phyloP scores from a whole-genome alignment of 2,113 vertebrate species.

The Sinocyclocheilus maitianheensis region DNA sequence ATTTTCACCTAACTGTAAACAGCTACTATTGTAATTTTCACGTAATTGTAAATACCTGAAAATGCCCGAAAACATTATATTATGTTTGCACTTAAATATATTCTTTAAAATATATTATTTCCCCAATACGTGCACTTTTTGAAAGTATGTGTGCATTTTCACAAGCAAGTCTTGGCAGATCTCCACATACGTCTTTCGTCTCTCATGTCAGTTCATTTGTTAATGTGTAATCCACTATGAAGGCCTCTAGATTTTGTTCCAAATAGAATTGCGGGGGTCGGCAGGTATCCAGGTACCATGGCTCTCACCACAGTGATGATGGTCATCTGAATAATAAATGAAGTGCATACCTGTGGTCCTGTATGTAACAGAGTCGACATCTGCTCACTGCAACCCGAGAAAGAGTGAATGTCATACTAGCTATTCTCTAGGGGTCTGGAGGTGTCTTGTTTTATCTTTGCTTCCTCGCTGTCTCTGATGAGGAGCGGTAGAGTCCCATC shows the following conservation, averaged over 20 bases:
- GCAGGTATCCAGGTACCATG: not conserved
- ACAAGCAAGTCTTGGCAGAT: not conserved
- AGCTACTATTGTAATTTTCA: too few relatives aligned
- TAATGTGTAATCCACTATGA: constrained; percentile 10
- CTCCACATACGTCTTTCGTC: not conserved
- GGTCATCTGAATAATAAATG: constrained; percentile 67
- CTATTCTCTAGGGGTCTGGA: not conserved
- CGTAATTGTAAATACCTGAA: too few relatives aligned
- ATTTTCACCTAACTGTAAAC: too few relatives aligned
- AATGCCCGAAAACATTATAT: too few relatives aligned
- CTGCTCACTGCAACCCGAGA: constrained; percentile 61
- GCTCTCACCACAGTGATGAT: constrained; percentile 51
- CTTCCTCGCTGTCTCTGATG: not conserved
- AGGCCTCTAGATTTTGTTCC: not conserved
- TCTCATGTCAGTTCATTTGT: not conserved
- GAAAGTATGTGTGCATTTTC: too few relatives aligned
- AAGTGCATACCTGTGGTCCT: constrained; percentile 58
- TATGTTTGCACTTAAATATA: too few relatives aligned
- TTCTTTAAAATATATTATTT: too few relatives aligned
- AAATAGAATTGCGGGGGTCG: not conserved
- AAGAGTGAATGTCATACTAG: constrained; percentile 36
- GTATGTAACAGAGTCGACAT: constrained; percentile 60
- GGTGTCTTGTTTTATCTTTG: not conserved
- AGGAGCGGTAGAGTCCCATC: not conserved
- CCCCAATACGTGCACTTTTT: too few relatives aligned